Evolutionary conservation across 2,888 invertebrate species (phyloP).

Genomic region (Leptopilina drosophilae): DNA sequence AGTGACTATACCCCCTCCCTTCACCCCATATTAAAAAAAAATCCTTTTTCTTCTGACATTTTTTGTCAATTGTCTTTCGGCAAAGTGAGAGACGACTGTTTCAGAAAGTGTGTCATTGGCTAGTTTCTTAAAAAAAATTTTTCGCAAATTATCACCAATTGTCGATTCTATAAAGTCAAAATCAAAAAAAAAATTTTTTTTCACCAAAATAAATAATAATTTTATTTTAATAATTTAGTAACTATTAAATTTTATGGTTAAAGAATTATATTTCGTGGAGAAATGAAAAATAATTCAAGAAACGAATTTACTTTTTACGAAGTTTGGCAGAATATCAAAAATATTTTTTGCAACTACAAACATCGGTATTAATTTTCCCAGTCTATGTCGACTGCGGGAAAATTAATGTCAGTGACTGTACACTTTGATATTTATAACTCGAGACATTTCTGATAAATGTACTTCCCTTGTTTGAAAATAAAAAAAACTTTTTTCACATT

Average conservation of each 20-base stretch:
- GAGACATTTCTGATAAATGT: too few relatives aligned
- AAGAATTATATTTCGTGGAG: too few relatives aligned
- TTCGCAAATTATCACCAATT: too few relatives aligned
- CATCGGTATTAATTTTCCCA: background rate
- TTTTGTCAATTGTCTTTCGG: constrained; percentile 48
- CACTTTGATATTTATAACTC: too few relatives aligned
- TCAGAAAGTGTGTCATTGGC: constrained; percentile 50
- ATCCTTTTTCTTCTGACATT: constrained; percentile 39
- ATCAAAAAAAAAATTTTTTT: too few relatives aligned
- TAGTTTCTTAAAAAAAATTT: background rate
- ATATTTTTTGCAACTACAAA: background rate
- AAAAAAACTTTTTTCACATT: background rate
- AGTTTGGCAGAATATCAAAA: background rate
- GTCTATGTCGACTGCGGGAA: background rate
- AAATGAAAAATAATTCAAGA: too few relatives aligned
- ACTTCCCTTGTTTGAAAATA: background rate
- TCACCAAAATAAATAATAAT: too few relatives aligned
- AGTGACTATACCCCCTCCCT: constrained; percentile 46
- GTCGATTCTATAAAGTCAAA: too few relatives aligned
- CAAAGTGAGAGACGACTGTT: constrained; percentile 46
- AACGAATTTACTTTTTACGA: background rate
- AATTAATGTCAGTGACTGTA: too few relatives aligned
- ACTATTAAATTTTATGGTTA: too few relatives aligned
- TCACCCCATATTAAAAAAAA: constrained; percentile 38
- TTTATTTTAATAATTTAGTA: too few relatives aligned